Percentiles rank a stretch among this genome's conserved stretches.
phyloP scores from a whole-genome alignment of 1,140 invertebrate species.

The Ptiloglossa arizonensis region DNA sequence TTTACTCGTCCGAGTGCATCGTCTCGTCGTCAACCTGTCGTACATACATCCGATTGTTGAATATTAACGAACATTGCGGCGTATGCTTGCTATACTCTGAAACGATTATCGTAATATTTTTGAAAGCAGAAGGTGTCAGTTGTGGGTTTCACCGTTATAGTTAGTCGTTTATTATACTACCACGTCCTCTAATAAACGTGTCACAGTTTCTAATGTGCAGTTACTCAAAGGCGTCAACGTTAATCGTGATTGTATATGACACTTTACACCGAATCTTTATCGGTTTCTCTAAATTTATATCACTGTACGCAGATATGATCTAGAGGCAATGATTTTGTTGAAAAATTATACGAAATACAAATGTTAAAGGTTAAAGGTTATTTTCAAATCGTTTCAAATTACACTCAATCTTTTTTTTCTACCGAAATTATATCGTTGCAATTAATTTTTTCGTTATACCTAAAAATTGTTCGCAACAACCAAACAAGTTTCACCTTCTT shows the following conservation, averaged over 20 bases:
- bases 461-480: too few relatives aligned
- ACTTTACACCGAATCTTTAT: slow-evolving; percentile 25
- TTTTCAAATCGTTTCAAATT: too few relatives aligned
- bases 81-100: not conserved
- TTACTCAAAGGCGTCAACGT: not conserved
- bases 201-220: not conserved
- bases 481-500: too few relatives aligned
- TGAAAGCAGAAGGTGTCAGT: slow-evolving; percentile 21
- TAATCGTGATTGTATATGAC: not conserved
- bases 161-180: slow-evolving; percentile 10
- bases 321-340: too few relatives aligned
- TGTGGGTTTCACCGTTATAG: not conserved
- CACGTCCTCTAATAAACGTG: not conserved
- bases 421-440: too few relatives aligned
- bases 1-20: slow-evolving; percentile 1
- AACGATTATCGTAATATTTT: slow-evolving; percentile 36
- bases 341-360: too few relatives aligned
- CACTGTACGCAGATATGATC: too few relatives aligned
- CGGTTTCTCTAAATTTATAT: too few relatives aligned
- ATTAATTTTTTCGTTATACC: too few relatives aligned
- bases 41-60: not conserved
- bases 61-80: slow-evolving; percentile 1
- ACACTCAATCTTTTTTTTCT: too few relatives aligned
- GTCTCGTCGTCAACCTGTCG: not conserved
- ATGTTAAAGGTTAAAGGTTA: too few relatives aligned